phyloP scores from a whole-genome alignment of 2,113 vertebrate genomes.

The Vulpes ferrilata region DNA sequence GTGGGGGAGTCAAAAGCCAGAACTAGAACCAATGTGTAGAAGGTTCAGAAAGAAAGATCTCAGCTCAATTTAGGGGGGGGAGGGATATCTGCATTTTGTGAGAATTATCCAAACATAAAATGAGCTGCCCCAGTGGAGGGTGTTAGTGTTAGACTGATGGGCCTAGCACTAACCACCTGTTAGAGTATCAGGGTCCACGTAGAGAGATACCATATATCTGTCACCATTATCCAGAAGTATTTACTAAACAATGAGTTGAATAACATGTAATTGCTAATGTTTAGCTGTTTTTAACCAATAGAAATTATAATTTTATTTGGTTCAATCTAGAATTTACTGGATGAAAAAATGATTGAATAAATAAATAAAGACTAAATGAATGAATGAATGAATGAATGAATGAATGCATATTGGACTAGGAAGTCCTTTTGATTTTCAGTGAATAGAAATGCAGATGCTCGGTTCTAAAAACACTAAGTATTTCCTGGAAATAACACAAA shows the following conservation, averaged over 20 bases:
- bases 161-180: background rate
- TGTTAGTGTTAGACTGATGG: background rate
- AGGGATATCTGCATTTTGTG: background rate
- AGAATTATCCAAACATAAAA: background rate
- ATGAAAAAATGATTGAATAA: background rate
- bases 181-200: background rate
- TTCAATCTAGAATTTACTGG: background rate
- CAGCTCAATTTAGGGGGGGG: background rate
- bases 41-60: background rate
- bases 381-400: background rate
- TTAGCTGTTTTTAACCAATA: conserved; percentile 5
- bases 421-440: background rate
- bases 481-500: background rate
- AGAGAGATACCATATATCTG: background rate
- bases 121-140: too few species aligned
- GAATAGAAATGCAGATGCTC: background rate
- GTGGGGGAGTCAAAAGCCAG: background rate
- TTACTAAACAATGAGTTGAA: background rate
- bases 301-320: background rate
- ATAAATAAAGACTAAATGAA: background rate
- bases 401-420: background rate
- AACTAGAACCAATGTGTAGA: background rate
- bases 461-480: background rate
- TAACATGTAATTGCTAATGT: background rate
- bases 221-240: background rate